Evolutionary conservation across 2,888 invertebrate species (phyloP), one percentile per base, ranked within the genome.

Genomic region (Thymelicus sylvestris): DNA sequence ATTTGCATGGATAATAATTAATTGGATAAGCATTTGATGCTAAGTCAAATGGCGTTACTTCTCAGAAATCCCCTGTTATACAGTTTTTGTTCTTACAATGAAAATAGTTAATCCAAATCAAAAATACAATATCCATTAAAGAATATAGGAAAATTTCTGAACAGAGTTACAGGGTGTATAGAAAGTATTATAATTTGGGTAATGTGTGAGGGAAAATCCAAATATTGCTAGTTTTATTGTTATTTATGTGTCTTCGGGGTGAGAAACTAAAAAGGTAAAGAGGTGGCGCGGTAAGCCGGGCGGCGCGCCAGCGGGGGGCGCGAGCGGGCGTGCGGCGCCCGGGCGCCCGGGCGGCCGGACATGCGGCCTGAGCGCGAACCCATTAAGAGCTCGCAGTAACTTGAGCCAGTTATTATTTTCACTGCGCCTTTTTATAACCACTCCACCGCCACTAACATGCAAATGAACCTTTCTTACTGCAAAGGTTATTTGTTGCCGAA

Each of bases 401-500:
- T 75, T 68, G 73, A 75, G 61, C 72, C 75, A 73, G 74, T 78
- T 80, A 81, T 79, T 80, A 76, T 78, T 83, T 82, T 80, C 78
- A 76, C 77, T 73, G 76, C 75, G 79, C 79, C 77, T 83, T 86
- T 85, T 86, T 84, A 85, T 84, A 81, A 83, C 82, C 80, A 78
- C 79, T 78, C 77, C 77, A 76, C 80, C 79, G 74, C 84, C 83
- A 86, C 87, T 86, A 85, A 83, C 84, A 89, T 91, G 90, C 90
- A 90, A 91, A 91, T 89, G 77, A 74, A 74, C 73, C 82, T 82
- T 86, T 85, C 88, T 87, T 87, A 87, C 84, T 83, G 86, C 89
- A 87, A 87, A 89, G 87, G 89, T 89, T 91, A 90, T 91, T 91
- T 91, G 91, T 90, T 84, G 89, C 83, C 83, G 82, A 89, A 92